These are phyloP conservation scores for Euglossa dilemma DNA, from an alignment of 1,140 invertebrate species.

Conservation along the genomic window DNA sequence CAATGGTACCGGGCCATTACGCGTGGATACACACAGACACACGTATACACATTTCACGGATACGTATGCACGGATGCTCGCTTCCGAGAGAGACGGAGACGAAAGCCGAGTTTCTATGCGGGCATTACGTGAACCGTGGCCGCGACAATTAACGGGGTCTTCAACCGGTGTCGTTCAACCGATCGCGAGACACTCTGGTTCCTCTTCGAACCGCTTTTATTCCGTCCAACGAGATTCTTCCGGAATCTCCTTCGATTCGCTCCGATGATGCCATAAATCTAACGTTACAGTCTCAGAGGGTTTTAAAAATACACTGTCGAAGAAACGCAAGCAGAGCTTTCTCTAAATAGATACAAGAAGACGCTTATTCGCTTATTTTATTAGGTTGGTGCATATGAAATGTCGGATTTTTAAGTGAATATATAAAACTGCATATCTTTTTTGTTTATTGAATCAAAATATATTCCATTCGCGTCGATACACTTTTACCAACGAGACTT, in stretches of 20 bases:
- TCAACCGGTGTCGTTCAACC: conserved; percentile 27
- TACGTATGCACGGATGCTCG: conserved; percentile 55
- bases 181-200: conserved; percentile 8
- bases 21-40: conserved; percentile 36
- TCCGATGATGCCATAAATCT: too few species aligned
- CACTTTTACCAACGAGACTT: too few species aligned
- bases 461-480: too few species aligned
- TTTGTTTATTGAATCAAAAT: too few species aligned
- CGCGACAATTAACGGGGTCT: conserved; percentile 49
- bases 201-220: conserved; percentile 5
- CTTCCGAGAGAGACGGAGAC: conserved; percentile 38
- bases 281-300: too few species aligned
- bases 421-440: too few species aligned
- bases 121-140: conserved; percentile 55
- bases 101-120: conserved; percentile 16
- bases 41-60: conserved; percentile 55
- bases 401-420: too few species aligned
- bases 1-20: conserved; percentile 59
- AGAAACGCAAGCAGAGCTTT: too few species aligned
- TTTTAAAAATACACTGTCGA: too few species aligned
- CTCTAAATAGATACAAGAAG: too few species aligned
- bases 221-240: not conserved
- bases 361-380: too few species aligned
- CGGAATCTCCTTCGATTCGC: conserved; percentile 9
- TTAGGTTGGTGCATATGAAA: too few species aligned